Conservation (phyloP, 2,888 invertebrate species). For the Iselma pallidipennis region DNA sequence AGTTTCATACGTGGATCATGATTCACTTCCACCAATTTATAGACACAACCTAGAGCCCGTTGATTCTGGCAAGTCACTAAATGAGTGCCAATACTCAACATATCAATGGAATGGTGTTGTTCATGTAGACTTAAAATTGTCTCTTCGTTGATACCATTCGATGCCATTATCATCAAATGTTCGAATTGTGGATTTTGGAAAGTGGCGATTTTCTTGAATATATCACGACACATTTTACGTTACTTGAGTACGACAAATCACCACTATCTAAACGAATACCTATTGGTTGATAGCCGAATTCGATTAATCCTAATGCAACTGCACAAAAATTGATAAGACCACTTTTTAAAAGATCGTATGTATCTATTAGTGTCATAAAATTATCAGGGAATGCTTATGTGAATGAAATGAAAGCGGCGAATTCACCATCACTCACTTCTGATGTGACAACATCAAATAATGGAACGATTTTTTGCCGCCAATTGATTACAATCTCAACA, state of each 20-base stretch:
- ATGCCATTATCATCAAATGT: too few species aligned
- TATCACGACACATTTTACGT: conserved; percentile 76
- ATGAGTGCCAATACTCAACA: conserved; percentile 75
- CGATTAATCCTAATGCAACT: conserved; percentile 87
- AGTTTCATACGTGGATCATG: conserved; percentile 89
- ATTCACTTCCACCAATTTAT: conserved; percentile 95
- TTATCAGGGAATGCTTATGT: conserved; percentile 93
- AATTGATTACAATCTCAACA: conserved; percentile 66
- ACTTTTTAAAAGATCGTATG: too few species aligned
- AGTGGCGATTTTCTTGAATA: conserved; percentile 78
- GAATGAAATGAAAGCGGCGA: conserved; percentile 91
- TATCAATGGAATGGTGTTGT: conserved; percentile 91
- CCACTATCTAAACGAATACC: conserved; percentile 96
- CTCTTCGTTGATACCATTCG: too few species aligned
- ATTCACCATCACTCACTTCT: conserved; percentile 91
- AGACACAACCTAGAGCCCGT: conserved; percentile 96
- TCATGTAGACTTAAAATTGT: conserved; percentile 94
- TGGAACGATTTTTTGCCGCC: conserved; percentile 74
- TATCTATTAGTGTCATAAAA: too few species aligned
- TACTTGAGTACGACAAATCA: too few species aligned
- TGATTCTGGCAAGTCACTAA: conserved; percentile 98
- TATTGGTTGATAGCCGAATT: conserved; percentile 85
- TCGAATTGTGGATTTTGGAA: conserved; percentile 75
- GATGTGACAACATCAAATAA: too few species aligned
- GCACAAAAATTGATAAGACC: conserved; percentile 94